These are phyloP conservation scores for Hipposideros larvatus DNA, from an alignment of 2,797 vertebrate genomes.

Conservation along the genomic window DNA sequence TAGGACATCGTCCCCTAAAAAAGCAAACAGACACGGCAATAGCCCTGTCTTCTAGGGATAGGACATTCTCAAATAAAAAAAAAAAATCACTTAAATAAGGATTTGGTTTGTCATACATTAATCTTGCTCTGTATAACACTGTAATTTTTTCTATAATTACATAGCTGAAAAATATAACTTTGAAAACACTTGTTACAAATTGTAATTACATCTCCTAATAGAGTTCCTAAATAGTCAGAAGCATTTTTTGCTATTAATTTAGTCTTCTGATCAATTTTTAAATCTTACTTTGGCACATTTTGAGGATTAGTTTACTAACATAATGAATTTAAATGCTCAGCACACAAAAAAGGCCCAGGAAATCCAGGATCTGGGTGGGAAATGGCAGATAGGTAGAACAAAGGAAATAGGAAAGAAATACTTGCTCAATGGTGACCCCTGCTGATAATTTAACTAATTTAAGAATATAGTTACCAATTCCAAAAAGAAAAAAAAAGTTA, in stretches of 20 bases:
- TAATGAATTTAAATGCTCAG: slow-evolving; percentile 4
- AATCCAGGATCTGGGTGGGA: neutral
- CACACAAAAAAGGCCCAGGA: slow-evolving; percentile 5
- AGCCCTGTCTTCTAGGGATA: neutral
- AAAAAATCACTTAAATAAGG: neutral
- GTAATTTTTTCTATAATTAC: slow-evolving; percentile 10
- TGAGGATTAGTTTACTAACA: neutral
- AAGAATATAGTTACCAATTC: neutral
- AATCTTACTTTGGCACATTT: neutral
- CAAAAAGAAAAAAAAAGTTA: neutral
- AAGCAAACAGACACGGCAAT: neutral
- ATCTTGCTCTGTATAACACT: slow-evolving; percentile 13
- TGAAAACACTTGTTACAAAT: neutral
- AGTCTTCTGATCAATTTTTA: neutral
- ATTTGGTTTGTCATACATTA: neutral
- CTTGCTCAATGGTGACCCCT: slow-evolving; percentile 55
- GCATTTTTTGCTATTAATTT: neutral
- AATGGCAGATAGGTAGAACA: neutral
- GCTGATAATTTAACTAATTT: slow-evolving; percentile 23
- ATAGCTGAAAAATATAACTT: slow-evolving; percentile 11
- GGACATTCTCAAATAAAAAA: slow-evolving; percentile 35
- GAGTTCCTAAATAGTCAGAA: neutral
- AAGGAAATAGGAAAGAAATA: neutral
- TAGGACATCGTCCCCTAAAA: neutral
- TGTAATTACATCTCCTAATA: neutral